Percentiles rank a stretch among this genome's conserved stretches.
Conservation (phyloP, 2,797 vertebrate genomes). For the Threskiornis aethiopicus region DNA sequence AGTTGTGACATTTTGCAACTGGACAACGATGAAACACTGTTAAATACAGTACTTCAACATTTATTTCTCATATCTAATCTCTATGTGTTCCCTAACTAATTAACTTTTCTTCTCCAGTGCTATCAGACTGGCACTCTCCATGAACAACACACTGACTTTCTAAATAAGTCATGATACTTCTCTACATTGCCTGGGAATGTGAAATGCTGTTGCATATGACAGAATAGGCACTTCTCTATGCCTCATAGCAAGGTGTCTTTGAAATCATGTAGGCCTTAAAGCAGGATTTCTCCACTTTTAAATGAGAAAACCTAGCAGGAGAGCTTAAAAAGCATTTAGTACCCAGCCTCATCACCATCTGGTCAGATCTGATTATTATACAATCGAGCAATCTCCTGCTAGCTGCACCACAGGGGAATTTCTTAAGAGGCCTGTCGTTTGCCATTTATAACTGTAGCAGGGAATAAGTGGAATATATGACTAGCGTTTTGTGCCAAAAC, state of each 20-base stretch:
- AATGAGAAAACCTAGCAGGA: constrained; percentile 66
- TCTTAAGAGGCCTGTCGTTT: constrained; percentile 68
- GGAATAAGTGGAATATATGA: constrained; percentile 67
- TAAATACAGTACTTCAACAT: neutral
- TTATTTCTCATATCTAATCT: neutral
- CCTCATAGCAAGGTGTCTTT: constrained; percentile 42
- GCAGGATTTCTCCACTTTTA: constrained; percentile 32
- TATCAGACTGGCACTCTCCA: neutral
- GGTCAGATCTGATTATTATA: constrained; percentile 77
- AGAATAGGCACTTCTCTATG: neutral
- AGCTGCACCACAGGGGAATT: constrained; percentile 68
- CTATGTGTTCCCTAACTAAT: neutral
- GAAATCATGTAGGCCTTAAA: neutral
- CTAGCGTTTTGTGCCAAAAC: constrained; percentile 29
- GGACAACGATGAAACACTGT: neutral
- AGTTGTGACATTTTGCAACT: neutral
- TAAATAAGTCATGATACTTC: neutral
- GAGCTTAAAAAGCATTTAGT: constrained; percentile 68
- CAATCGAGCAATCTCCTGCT: constrained; percentile 71
- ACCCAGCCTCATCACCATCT: constrained; percentile 75
- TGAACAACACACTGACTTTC: neutral
- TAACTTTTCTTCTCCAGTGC: neutral
- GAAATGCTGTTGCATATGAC: neutral
- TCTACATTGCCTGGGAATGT: neutral
- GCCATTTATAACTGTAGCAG: constrained; percentile 67